Percentiles rank a stretch among this genome's conserved stretches.
phyloP scores from a whole-genome alignment of 2,888 invertebrate genomes.

The Pomacea canaliculata region DNA sequence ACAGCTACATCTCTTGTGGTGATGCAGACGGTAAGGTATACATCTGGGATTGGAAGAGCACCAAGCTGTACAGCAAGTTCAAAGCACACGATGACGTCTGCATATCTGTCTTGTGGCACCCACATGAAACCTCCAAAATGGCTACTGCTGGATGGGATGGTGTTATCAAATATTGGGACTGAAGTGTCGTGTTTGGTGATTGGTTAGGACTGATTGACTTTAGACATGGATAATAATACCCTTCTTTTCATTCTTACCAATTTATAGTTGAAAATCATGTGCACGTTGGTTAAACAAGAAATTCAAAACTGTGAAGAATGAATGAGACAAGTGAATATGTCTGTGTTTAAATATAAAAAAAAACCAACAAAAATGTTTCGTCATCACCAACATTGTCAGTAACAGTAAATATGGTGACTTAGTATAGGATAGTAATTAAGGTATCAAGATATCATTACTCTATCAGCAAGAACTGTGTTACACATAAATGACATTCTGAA shows the following conservation, averaged over 20 bases:
- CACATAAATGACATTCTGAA: no score
- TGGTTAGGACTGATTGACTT: neutral
- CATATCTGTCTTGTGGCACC: slow-evolving; percentile 95
- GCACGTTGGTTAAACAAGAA: no score
- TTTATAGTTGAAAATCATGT: neutral
- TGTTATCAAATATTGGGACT: slow-evolving; percentile 98
- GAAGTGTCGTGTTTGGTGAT: slow-evolving; percentile 19
- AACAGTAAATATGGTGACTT: no score
- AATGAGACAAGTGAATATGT: no score
- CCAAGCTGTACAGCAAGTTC: slow-evolving; percentile 97
- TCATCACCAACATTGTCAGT: no score
- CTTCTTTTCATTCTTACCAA: neutral
- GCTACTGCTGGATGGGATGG: slow-evolving; percentile 99
- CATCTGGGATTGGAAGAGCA: slow-evolving; percentile 99
- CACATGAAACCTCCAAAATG: slow-evolving; percentile 96
- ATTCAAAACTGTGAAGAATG: no score
- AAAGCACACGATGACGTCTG: slow-evolving; percentile 99
- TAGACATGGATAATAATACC: neutral
- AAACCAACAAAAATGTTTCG: no score
- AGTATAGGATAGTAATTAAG: no score
- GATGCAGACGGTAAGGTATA: slow-evolving; percentile 99
- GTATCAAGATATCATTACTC: no score
- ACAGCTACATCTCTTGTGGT: slow-evolving; percentile 94
- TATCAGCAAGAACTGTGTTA: no score
- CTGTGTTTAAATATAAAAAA: no score